Evolutionary conservation across 2,797 vertebrate genomes (phyloP), one percentile per base, ranked within the genome.

Genomic region (Pseudochaenichthys georgianus): DNA sequence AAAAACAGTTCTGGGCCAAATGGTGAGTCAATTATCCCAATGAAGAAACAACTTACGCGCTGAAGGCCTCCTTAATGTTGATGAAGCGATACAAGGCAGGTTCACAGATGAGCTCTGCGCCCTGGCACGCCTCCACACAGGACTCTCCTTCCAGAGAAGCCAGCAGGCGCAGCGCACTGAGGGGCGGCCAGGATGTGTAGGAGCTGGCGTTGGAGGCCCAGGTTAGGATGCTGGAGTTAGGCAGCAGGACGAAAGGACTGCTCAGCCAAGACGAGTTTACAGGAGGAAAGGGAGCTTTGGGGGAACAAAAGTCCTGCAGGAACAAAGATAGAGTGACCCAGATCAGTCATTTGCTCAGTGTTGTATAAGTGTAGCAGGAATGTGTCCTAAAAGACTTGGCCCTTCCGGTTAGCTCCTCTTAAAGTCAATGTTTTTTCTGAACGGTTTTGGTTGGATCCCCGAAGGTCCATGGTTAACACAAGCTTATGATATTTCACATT

Each of bases 31-130:
- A 53, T 58, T 0, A 21, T 47, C 12, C 41, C 48, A 71, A 45
- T 21, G 34, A 69, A 67, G 51, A 31, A 19, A 31, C 57, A 9
- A 72, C 97, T 97, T 92, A 99, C 98, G 95, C 94, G 70, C 82
- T 95, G 80, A 99, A 97, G 76, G 96, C 95, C 64, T 96, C 96
- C 82, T 92, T 96, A 76, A 93, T 95, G 94, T 99, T 99, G 94
- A 99, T 95, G 92, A 97, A 95, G 43, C 94, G 95, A 90, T 97
- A 99, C 92, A 98, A 96, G 67, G 96, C 94, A 0, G 97, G 97
- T 88, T 99, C 98, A 0, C 98, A 99, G 78, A 98, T 89, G 21
- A 98, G 95, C 9, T 95, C 93, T 0, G 8, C 95, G 9, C 51
- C 92, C 92, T 96, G 95, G 88, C 98, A 99, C 1, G 96, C 94